Evolutionary conservation across 1,140 invertebrate species (phyloP).

Genomic region (Megathymus violae): DNA sequence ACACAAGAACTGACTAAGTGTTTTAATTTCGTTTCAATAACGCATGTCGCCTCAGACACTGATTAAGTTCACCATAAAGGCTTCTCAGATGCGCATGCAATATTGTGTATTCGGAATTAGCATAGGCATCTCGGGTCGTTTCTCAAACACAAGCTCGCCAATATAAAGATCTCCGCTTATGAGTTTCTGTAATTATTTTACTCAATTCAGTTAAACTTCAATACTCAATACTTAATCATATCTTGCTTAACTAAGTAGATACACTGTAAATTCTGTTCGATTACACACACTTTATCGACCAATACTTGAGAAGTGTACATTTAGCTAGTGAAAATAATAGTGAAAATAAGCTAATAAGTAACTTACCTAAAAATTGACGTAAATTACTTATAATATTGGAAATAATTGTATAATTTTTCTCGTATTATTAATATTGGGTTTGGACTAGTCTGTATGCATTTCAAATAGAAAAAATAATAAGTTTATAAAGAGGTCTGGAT

Average conservation of each 20-base stretch:
- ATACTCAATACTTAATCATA: neutral
- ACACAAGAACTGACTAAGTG: conserved; percentile 33
- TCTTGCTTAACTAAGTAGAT: neutral
- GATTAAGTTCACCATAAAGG: conserved; percentile 53
- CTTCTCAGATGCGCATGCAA: conserved; percentile 38
- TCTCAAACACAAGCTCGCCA: conserved; percentile 32
- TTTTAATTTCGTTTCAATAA: conserved; percentile 59
- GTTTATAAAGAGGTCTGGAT: too few relatives aligned
- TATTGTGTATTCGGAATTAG: conserved; percentile 49
- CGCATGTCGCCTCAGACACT: conserved; percentile 52
- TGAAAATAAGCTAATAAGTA: too few relatives aligned
- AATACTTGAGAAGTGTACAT: too few relatives aligned
- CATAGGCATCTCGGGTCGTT: conserved; percentile 49
- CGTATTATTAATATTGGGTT: too few relatives aligned
- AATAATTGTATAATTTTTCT: too few relatives aligned
- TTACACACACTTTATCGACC: too few relatives aligned
- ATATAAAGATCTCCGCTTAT: conserved; percentile 11
- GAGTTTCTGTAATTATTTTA: conserved; percentile 2
- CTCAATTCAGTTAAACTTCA: neutral
- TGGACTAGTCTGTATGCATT: too few relatives aligned
- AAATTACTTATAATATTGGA: too few relatives aligned
- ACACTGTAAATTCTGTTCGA: too few relatives aligned
- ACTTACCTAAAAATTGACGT: too few relatives aligned
- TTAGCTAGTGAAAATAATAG: too few relatives aligned
- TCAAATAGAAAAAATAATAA: too few relatives aligned